Evolutionary conservation across 2,888 invertebrate genomes (phyloP).

Genomic region (Desoria tigrina): DNA sequence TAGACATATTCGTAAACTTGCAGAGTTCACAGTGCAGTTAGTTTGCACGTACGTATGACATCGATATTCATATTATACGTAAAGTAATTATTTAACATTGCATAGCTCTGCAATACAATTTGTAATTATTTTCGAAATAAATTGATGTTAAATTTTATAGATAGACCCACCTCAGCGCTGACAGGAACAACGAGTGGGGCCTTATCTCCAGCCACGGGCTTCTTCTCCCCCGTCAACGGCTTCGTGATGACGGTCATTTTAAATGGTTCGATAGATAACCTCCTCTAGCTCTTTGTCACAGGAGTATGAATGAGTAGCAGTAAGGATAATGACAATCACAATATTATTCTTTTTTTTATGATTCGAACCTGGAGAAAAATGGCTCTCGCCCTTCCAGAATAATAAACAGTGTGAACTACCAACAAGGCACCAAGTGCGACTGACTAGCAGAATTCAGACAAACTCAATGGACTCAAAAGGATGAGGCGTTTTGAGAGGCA

Average conservation of each 20-base stretch:
- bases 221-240: conserved; percentile 68
- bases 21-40: no score
- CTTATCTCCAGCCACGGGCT: conserved; percentile 58
- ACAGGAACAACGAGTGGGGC: conserved; percentile 47
- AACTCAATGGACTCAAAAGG: background rate
- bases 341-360: no score
- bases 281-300: background rate
- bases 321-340: no score
- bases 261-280: background rate
- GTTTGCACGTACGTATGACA: no score
- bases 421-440: conserved; percentile 10
- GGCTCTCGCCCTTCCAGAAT: conserved; percentile 13
- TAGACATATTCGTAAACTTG: no score
- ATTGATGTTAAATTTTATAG: background rate
- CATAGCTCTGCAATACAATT: no score
- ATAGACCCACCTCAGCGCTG: conserved; percentile 32
- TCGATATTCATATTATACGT: no score
- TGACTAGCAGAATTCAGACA: conserved; percentile 6
- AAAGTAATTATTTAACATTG: no score
- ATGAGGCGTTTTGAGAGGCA: background rate
- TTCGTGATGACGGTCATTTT: conserved; percentile 79
- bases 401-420: background rate
- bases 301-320: background rate
- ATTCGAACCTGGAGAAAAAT: conserved; percentile 6
- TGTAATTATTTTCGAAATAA: no score